These are phyloP conservation scores for Proterorhinus semilunaris DNA, from an alignment of 2,113 vertebrate genomes.

Conservation along the genomic window DNA sequence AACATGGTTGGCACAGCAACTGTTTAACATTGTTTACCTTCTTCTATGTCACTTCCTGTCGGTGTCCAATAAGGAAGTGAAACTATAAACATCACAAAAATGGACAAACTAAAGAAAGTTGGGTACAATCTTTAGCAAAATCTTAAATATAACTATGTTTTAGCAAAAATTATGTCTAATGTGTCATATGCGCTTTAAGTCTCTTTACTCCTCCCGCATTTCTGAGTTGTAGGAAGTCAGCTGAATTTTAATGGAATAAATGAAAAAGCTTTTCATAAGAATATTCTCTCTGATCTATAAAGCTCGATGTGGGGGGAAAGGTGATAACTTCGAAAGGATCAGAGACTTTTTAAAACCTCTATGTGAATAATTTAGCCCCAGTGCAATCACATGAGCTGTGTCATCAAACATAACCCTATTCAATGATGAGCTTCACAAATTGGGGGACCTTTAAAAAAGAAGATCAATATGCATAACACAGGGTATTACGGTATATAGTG, in stretches of 20 bases:
- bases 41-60: no score
- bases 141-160: no score
- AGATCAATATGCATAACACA: no score
- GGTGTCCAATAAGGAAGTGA: no score
- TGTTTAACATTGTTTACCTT: no score
- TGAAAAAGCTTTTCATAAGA: conserved; percentile 78
- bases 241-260: conserved; percentile 80
- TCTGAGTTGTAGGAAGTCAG: conserved; percentile 65
- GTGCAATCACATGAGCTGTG: conserved; percentile 58
- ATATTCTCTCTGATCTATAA: conserved; percentile 74
- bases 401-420: conserved; percentile 64
- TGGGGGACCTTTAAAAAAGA: no score
- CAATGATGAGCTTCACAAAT: conserved; percentile 17
- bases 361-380: conserved; percentile 70
- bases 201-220: conserved; percentile 49
- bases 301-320: conserved; percentile 64
- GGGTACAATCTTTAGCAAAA: no score
- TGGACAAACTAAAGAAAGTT: no score
- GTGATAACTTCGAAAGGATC: conserved; percentile 71
- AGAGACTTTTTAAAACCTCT: conserved; percentile 31
- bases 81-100: no score
- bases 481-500: no score
- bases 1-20: no score
- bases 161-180: no score
- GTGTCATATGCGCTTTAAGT: neutral